These are phyloP conservation scores for Ochropacha duplaris DNA, from an alignment of 2,888 invertebrate genomes.

Conservation along the genomic window DNA sequence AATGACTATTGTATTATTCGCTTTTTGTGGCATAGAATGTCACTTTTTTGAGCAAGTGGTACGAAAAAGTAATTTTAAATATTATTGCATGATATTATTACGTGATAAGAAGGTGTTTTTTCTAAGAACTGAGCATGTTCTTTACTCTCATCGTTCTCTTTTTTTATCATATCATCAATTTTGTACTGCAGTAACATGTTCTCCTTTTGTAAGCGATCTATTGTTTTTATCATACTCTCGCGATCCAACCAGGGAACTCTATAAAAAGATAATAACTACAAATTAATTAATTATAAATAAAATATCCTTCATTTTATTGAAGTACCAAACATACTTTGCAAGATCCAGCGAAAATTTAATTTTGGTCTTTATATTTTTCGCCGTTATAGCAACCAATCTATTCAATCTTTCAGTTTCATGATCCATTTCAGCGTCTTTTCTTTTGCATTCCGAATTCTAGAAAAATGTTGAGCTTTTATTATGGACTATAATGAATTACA, in stretches of 20 bases:
- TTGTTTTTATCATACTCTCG: constrained; percentile 56
- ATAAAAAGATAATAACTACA: constrained; percentile 4
- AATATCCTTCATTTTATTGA: neutral
- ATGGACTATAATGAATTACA: no score
- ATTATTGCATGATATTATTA: constrained; percentile 13
- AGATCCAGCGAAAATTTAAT: constrained; percentile 57
- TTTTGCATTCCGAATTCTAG: constrained; percentile 67
- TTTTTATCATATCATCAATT: constrained; percentile 50
- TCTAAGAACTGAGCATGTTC: constrained; percentile 16
- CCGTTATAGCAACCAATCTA: constrained; percentile 53
- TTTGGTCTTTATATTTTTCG: constrained; percentile 63
- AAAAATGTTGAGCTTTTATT: constrained; percentile 15
- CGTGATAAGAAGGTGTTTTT: constrained; percentile 37
- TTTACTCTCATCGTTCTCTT: constrained; percentile 35
- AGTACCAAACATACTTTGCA: constrained; percentile 50
- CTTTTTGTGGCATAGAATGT: no score
- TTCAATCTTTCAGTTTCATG: constrained; percentile 63
- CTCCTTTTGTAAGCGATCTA: constrained; percentile 65
- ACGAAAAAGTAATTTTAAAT: no score
- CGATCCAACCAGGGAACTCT: constrained; percentile 74
- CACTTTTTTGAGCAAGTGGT: no score
- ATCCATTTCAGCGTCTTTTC: constrained; percentile 61
- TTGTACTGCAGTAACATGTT: constrained; percentile 56
- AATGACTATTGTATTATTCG: no score
- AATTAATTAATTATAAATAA: neutral